These are phyloP conservation scores for Strigops habroptila DNA, from an alignment of 2,113 vertebrate species.

Conservation along the genomic window DNA sequence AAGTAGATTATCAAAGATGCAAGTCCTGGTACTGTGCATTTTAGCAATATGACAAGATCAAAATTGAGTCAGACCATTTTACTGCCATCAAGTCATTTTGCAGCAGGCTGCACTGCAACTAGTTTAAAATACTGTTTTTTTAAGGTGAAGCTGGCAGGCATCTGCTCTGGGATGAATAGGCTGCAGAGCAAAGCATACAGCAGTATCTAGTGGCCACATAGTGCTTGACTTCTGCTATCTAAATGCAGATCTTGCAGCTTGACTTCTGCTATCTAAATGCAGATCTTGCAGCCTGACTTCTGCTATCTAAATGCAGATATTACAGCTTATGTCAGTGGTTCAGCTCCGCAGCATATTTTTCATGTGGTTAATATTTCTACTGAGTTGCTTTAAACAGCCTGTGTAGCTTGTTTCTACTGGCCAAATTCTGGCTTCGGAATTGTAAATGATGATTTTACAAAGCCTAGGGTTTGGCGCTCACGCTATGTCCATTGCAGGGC, in stretches of 20 bases:
- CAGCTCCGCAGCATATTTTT: not conserved
- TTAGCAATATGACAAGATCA: not conserved
- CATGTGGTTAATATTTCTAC: not conserved
- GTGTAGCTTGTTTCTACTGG: not conserved
- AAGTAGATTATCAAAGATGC: not conserved
- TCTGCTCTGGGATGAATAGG: not conserved
- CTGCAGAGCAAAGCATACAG: constrained; percentile 8
- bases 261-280: not conserved
- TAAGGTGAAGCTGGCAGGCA: not conserved
- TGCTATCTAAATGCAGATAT: not conserved
- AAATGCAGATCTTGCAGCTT: not conserved
- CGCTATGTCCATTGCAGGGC: not conserved
- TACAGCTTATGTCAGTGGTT: not conserved
- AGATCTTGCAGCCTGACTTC: not conserved
- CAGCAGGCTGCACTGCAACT: not conserved
- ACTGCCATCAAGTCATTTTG: constrained; percentile 10
- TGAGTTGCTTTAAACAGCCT: not conserved
- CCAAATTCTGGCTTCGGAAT: not conserved
- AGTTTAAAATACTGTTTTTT: not conserved
- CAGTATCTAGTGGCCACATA: not conserved
- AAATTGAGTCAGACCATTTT: constrained; percentile 22
- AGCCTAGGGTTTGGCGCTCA: not conserved
- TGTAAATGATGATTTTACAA: not conserved
- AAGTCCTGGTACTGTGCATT: not conserved
- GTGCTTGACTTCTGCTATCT: not conserved